Evolutionary conservation across 1,140 invertebrate species (phyloP).

Genomic region (Campoletis sonorensis): DNA sequence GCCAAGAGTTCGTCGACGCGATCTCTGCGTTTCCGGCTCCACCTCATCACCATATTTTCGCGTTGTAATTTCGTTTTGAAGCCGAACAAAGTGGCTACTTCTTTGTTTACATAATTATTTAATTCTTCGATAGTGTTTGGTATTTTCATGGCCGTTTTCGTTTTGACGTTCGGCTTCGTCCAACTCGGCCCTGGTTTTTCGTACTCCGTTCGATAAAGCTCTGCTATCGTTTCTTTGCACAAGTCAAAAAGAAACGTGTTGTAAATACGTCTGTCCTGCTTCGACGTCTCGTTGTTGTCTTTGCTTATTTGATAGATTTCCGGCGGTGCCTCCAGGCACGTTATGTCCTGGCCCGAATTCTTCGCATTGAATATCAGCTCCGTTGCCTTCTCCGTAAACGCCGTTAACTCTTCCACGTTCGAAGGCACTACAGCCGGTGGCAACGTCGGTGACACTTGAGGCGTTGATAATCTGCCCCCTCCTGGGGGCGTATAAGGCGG

Average conservation of each 20-base stretch:
- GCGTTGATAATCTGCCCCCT: conserved; percentile 61
- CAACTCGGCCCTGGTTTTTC: conserved; percentile 77
- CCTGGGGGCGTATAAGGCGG: conserved; percentile 82
- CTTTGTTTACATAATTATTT: conserved; percentile 77
- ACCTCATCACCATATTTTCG: conserved; percentile 81
- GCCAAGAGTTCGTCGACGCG: conserved; percentile 85
- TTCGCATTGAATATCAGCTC: conserved; percentile 73
- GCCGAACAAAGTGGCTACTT: conserved; percentile 78
- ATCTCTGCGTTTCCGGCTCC: conserved; percentile 84
- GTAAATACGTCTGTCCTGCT: conserved; percentile 70
- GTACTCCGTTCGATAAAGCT: conserved; percentile 74
- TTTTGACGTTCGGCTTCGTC: conserved; percentile 75
- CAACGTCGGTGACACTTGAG: conserved; percentile 63
- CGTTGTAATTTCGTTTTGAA: conserved; percentile 77
- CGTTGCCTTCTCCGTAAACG: conserved; percentile 74
- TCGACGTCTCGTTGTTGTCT: conserved; percentile 70
- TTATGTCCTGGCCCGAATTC: conserved; percentile 70
- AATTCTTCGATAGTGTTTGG: conserved; percentile 73
- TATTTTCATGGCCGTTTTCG: conserved; percentile 68
- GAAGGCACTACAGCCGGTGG: conserved; percentile 73
- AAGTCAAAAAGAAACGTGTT: conserved; percentile 82
- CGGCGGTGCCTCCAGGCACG: conserved; percentile 67
- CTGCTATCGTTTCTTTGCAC: conserved; percentile 80
- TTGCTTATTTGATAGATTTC: conserved; percentile 70
- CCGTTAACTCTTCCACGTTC: conserved; percentile 73